phyloP scores from a whole-genome alignment of 2,113 vertebrate genomes.

The Nasalis larvatus region DNA sequence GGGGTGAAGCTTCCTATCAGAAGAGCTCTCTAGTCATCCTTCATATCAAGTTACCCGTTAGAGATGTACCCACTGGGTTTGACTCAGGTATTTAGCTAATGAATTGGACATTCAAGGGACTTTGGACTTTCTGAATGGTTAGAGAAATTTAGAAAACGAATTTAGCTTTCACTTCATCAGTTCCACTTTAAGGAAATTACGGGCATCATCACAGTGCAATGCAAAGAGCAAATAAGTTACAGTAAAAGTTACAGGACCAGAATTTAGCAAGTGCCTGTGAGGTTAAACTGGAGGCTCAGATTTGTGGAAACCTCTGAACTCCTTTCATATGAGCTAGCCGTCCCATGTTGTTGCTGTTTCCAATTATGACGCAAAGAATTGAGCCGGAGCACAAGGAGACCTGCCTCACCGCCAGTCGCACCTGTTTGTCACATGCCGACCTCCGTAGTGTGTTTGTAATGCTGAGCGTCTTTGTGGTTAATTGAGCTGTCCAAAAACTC shows the following conservation, averaged over 20 bases:
- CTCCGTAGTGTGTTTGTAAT: accelerated
- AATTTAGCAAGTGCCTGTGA: not conserved
- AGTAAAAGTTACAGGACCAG: not conserved
- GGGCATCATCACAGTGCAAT: not conserved
- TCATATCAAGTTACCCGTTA: too few species aligned
- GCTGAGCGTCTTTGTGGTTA: accelerated
- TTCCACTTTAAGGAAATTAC: not conserved
- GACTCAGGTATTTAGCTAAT: not conserved
- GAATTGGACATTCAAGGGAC: not conserved
- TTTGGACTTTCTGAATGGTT: not conserved
- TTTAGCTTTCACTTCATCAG: too few species aligned
- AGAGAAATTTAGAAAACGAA: not conserved
- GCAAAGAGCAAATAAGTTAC: not conserved
- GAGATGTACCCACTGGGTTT: not conserved
- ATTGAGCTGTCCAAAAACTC: accelerated
- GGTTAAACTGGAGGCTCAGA: accelerated
- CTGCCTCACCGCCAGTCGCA: accelerated
- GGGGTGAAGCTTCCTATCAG: not conserved
- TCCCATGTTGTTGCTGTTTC: not conserved
- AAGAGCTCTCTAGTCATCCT: not conserved
- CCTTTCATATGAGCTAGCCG: accelerated
- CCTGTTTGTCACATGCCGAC: not conserved
- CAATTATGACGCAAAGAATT: accelerated
- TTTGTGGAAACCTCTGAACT: accelerated
- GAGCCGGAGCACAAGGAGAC: not conserved